Evolutionary conservation across 2,113 vertebrate genomes (phyloP).

Genomic region (Corvus cornix): DNA sequence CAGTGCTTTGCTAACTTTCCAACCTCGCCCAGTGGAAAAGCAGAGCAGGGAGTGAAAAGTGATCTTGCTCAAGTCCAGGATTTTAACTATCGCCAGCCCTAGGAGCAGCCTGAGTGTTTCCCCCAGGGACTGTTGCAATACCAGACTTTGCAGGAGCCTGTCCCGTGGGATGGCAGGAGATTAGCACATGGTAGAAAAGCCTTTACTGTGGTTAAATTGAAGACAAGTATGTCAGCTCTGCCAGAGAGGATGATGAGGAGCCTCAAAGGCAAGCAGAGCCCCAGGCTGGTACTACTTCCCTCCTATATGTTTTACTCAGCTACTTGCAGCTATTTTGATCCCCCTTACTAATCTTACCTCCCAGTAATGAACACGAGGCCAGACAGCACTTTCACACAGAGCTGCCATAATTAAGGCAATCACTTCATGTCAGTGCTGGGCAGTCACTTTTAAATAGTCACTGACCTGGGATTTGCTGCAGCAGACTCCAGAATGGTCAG

Average conservation of each 20-base stretch:
- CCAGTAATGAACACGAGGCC: background rate
- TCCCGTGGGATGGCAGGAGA: background rate
- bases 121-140: background rate
- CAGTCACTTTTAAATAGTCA: background rate
- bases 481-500: background rate
- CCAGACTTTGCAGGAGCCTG: background rate
- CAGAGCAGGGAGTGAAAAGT: background rate
- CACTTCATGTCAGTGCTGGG: background rate
- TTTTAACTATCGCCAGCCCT: background rate
- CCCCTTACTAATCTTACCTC: background rate
- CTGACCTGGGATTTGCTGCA: background rate
- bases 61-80: background rate
- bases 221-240: background rate
- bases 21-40: background rate
- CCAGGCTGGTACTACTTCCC: background rate
- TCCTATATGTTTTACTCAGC: background rate
- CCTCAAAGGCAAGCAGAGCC: background rate
- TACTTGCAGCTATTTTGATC: background rate
- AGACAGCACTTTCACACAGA: background rate
- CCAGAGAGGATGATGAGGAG: background rate
- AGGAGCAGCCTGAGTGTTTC: accelerated
- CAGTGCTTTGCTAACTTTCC: background rate
- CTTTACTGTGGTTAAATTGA: background rate
- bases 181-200: background rate
- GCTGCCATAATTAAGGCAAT: background rate